Evolutionary conservation across 2,888 invertebrate species (phyloP).

Genomic region (Orthosia gracilis): DNA sequence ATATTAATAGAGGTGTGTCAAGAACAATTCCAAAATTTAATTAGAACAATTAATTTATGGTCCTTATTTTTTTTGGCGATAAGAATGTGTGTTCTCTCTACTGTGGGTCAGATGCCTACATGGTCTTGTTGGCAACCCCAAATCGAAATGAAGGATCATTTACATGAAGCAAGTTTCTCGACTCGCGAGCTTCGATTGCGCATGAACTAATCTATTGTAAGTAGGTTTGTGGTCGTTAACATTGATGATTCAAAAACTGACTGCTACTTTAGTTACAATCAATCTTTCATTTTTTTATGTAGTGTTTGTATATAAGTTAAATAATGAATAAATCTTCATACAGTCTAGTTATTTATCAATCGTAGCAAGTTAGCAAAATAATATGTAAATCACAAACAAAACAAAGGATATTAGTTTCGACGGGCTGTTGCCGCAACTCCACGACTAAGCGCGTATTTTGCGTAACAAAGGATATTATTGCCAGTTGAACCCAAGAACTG

Average conservation of each 20-base stretch:
- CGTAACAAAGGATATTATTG: constrained; percentile 30
- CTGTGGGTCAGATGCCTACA: too few species aligned
- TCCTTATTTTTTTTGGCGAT: background rate
- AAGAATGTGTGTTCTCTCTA: background rate
- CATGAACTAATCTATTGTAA: background rate
- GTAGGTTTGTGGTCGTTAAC: background rate
- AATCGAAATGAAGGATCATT: background rate
- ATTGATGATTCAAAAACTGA: background rate
- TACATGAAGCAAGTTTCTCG: background rate
- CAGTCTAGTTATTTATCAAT: constrained; percentile 4
- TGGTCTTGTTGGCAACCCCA: background rate
- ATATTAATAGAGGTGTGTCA: background rate
- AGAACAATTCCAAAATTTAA: background rate
- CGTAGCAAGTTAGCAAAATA: constrained; percentile 23
- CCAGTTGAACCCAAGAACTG: constrained; percentile 14
- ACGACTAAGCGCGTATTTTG: too few species aligned
- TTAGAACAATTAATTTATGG: constrained; percentile 8
- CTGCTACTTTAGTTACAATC: background rate
- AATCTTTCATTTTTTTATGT: background rate
- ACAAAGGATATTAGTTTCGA: constrained; percentile 18
- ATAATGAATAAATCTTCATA: background rate
- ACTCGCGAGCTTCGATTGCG: background rate
- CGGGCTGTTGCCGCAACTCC: too few species aligned
- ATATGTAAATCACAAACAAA: constrained; percentile 29
- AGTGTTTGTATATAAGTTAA: background rate